A percentile compares a stretch with the other conserved stretches of the same genome.
These are phyloP conservation scores for Tetramorium alpestre DNA, from an alignment of 1,140 invertebrate species.

Conservation along the genomic window DNA sequence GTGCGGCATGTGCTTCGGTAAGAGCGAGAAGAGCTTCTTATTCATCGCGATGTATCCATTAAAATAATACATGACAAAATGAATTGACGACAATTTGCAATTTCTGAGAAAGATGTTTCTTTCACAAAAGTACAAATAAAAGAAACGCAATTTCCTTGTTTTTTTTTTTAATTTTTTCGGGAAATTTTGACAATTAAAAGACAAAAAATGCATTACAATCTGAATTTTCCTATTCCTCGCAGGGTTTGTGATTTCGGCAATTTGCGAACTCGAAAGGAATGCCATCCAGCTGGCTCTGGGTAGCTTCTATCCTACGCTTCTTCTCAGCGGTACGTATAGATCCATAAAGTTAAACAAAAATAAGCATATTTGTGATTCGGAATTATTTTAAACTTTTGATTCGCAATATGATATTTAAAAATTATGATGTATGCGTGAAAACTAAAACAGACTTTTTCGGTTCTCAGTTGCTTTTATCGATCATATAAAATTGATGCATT, in stretches of 20 bases:
- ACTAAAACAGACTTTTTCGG: background rate
- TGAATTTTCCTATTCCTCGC: slow-evolving; percentile 55
- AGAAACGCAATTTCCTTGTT: background rate
- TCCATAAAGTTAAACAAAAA: background rate
- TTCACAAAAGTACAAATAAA: background rate
- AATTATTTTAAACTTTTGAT: background rate
- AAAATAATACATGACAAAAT: background rate
- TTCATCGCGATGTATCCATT: background rate
- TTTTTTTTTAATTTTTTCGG: no score
- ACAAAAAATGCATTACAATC: background rate
- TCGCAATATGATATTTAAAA: background rate
- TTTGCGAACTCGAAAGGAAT: slow-evolving; percentile 96
- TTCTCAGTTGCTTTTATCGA: background rate
- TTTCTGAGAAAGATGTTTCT: background rate
- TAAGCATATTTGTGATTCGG: background rate
- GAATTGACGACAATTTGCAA: background rate
- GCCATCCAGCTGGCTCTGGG: slow-evolving; percentile 97
- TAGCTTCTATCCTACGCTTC: slow-evolving; percentile 96
- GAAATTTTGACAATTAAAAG: background rate
- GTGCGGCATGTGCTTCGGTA: slow-evolving; percentile 97
- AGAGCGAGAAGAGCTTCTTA: slow-evolving; percentile 37
- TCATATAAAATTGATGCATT: background rate
- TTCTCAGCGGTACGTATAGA: slow-evolving; percentile 90
- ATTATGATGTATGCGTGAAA: background rate
- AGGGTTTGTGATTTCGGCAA: slow-evolving; percentile 96